Percentiles rank a stretch among this genome's conserved stretches.
phyloP scores from a whole-genome alignment of 2,888 invertebrate species.

The Gryllus longicercus region DNA sequence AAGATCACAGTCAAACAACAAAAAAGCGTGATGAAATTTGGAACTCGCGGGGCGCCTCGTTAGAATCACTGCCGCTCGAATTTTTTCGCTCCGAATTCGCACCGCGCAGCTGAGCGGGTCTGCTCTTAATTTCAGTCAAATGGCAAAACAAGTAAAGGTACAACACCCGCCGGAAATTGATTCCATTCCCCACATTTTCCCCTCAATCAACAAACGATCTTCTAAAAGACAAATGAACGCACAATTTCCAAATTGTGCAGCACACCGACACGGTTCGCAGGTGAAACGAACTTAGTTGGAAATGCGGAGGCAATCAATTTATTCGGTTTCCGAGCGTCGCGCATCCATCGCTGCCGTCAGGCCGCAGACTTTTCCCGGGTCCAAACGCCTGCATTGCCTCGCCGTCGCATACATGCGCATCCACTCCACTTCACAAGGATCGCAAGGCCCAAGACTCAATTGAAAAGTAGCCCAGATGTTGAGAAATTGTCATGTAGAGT shows the following conservation, averaged over 20 bases:
- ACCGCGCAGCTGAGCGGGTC: neutral
- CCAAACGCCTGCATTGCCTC: neutral
- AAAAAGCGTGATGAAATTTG: neutral
- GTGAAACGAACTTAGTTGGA: slow-evolving; percentile 9
- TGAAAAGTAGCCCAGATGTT: too few relatives aligned
- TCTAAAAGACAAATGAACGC: slow-evolving; percentile 17
- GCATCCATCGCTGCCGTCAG: neutral
- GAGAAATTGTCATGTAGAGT: too few relatives aligned
- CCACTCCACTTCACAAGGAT: too few relatives aligned
- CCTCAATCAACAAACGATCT: slow-evolving; percentile 17
- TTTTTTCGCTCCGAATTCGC: slow-evolving; percentile 2
- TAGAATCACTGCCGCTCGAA: neutral
- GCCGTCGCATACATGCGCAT: neutral
- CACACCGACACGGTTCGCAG: neutral
- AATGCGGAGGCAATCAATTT: neutral
- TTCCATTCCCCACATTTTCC: slow-evolving; percentile 17
- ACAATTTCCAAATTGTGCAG: slow-evolving; percentile 3
- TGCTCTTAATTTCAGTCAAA: slow-evolving; percentile 8
- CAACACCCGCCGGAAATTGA: neutral
- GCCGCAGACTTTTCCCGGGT: neutral
- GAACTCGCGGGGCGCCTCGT: neutral
- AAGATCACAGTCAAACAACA: neutral
- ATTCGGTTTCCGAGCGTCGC: neutral
- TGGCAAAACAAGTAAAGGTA: slow-evolving; percentile 4
- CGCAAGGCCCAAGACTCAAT: too few relatives aligned